A percentile compares a stretch with the other conserved stretches of the same genome.
Evolutionary conservation across 2,113 vertebrate genomes (phyloP).

Genomic region (Prietella phreatophila): DNA sequence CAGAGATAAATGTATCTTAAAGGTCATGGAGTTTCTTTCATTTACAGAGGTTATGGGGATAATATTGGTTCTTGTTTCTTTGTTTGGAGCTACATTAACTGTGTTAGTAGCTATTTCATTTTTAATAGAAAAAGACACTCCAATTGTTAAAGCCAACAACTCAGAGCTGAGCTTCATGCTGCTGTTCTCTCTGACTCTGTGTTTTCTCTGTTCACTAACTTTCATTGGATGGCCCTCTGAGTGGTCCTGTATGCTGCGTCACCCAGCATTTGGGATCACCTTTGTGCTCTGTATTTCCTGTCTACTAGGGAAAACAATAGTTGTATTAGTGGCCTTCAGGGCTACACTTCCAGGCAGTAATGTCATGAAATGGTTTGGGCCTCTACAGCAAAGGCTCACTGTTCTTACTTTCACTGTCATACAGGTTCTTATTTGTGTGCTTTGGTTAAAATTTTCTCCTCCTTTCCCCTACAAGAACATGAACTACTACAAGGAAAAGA

Average conservation of each 20-base stretch:
- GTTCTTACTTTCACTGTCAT: background rate
- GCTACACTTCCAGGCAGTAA: background rate
- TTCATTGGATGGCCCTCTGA: slow-evolving; percentile 66
- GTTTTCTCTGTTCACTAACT: slow-evolving; percentile 70
- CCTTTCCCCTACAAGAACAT: background rate
- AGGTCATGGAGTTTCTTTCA: too few species aligned
- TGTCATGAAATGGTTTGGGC: background rate
- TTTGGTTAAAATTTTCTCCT: background rate
- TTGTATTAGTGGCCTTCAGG: background rate
- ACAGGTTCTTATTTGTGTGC: background rate
- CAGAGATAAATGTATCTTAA: too few species aligned
- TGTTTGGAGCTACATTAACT: too few species aligned
- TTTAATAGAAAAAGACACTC: slow-evolving; percentile 34
- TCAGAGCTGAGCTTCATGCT: slow-evolving; percentile 54
- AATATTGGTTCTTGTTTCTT: too few species aligned
- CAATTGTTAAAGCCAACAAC: slow-evolving; percentile 69
- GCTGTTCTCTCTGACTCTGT: slow-evolving; percentile 66
- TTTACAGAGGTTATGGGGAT: too few species aligned
- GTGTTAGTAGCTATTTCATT: too few species aligned
- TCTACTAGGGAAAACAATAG: background rate
- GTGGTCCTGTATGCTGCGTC: slow-evolving; percentile 70
- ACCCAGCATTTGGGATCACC: background rate
- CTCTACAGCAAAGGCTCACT: background rate
- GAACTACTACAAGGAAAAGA: background rate
- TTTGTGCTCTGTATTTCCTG: background rate